phyloP scores from a whole-genome alignment of 1,140 invertebrate species.

The Maconellicoccus hirsutus region DNA sequence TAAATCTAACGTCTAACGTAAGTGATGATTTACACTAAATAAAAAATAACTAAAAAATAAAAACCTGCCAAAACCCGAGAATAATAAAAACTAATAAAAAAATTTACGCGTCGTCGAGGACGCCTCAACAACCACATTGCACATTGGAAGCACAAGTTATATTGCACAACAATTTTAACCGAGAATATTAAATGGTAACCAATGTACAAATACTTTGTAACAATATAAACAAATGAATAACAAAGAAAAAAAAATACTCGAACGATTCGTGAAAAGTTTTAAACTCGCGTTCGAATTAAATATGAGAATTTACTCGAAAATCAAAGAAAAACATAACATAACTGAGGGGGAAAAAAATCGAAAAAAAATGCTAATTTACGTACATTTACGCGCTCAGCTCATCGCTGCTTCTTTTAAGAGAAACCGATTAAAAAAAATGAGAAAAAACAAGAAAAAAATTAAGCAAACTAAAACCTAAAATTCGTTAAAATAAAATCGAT shows the following conservation, averaged over 20 bases:
- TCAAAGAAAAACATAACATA: too few relatives aligned
- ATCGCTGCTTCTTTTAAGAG: too few relatives aligned
- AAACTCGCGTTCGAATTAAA: too few relatives aligned
- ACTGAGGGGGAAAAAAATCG: too few relatives aligned
- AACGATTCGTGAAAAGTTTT: too few relatives aligned
- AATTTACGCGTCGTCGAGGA: background rate
- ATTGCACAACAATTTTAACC: slow-evolving; percentile 9
- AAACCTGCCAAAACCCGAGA: background rate
- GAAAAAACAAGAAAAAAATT: too few relatives aligned
- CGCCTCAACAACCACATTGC: background rate
- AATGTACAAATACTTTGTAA: slow-evolving; percentile 3
- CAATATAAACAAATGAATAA: background rate
- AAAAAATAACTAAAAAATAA: background rate
- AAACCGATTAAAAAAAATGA: too few relatives aligned
- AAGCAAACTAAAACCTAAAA: too few relatives aligned
- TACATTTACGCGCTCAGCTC: too few relatives aligned
- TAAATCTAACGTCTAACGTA: background rate
- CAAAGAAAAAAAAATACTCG: background rate
- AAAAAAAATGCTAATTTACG: too few relatives aligned
- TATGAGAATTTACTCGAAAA: too few relatives aligned
- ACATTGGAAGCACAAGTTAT: slow-evolving; percentile 12
- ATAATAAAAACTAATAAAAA: background rate
- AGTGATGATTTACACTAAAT: background rate
- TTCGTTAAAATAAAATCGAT: too few relatives aligned
- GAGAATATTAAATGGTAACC: slow-evolving; percentile 7